Conservation (phyloP, 2,797 vertebrate genomes). For the Mus spretus region DNA sequence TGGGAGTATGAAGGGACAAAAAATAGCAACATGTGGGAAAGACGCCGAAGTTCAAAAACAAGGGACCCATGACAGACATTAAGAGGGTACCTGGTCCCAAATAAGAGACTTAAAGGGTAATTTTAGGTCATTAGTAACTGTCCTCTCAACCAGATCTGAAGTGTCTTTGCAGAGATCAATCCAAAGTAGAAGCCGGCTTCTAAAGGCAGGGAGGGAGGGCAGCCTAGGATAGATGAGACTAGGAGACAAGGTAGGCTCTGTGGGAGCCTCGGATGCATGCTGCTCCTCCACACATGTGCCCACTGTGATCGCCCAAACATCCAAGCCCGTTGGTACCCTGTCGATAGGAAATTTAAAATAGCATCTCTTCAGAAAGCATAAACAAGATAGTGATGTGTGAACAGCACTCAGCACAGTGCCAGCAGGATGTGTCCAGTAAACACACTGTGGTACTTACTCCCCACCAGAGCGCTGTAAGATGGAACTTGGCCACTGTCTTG, state of each 20-base stretch:
- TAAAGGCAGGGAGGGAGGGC: not conserved
- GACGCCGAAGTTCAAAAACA: not conserved
- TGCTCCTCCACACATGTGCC: not conserved
- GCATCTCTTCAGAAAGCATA: not conserved
- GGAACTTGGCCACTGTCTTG: not conserved
- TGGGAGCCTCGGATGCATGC: not conserved
- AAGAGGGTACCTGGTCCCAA: constrained; percentile 6
- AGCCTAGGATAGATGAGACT: not conserved
- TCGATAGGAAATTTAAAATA: constrained; percentile 3
- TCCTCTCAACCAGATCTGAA: constrained; percentile 57
- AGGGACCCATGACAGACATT: not conserved
- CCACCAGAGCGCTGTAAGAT: not conserved
- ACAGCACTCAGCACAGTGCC: not conserved
- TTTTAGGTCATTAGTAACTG: constrained; percentile 70
- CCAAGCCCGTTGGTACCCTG: not conserved
- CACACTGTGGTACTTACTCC: not conserved
- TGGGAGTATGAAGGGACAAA: not conserved
- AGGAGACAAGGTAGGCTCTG: not conserved
- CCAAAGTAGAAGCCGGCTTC: constrained; percentile 26
- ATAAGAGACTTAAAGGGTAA: constrained; percentile 64
- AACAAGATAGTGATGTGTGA: not conserved
- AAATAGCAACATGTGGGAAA: not conserved
- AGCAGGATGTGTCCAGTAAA: not conserved
- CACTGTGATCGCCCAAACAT: not conserved
- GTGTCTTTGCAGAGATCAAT: constrained; percentile 59